Evolutionary conservation across 1,140 invertebrate genomes (phyloP).

Genomic region (Lucilia cuprina): DNA sequence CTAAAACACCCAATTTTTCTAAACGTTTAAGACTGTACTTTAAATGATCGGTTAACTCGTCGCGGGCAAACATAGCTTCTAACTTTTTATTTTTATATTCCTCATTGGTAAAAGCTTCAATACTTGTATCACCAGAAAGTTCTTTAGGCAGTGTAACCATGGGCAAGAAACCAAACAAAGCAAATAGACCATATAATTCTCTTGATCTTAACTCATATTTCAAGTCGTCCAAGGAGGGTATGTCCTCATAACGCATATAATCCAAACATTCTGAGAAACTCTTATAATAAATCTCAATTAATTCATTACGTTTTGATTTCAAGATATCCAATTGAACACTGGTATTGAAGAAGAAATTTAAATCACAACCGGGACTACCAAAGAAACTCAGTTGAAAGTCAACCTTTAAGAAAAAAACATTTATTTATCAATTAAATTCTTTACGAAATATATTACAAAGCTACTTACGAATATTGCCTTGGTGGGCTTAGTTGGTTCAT

Average conservation of each 20-base stretch:
- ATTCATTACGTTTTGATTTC: slow-evolving; percentile 51
- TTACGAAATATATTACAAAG: not conserved
- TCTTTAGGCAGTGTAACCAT: slow-evolving; percentile 54
- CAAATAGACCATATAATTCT: slow-evolving; percentile 55
- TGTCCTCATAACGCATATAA: slow-evolving; percentile 55
- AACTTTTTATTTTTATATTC: slow-evolving; percentile 46
- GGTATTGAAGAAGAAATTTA: slow-evolving; percentile 58
- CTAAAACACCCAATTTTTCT: slow-evolving; percentile 51
- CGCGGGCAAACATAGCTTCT: slow-evolving; percentile 46
- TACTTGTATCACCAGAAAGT: slow-evolving; percentile 47
- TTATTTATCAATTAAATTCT: not conserved
- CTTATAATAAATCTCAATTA: slow-evolving; percentile 58
- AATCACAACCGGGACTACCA: slow-evolving; percentile 55
- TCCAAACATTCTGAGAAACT: slow-evolving; percentile 57
- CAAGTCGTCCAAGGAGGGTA: slow-evolving; percentile 62
- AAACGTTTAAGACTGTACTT: slow-evolving; percentile 50
- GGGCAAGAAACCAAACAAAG: slow-evolving; percentile 51
- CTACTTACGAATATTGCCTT: slow-evolving; percentile 65
- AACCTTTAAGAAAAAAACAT: slow-evolving; percentile 39
- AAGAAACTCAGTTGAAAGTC: slow-evolving; percentile 57
- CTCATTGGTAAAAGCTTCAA: slow-evolving; percentile 52
- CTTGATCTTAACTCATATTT: slow-evolving; percentile 52
- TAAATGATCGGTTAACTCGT: slow-evolving; percentile 46
- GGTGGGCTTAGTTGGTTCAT: slow-evolving; percentile 59
- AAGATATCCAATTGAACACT: slow-evolving; percentile 51